Evolutionary conservation across 2,113 vertebrate species (phyloP).

Genomic region (Gobiocypris rarus): DNA sequence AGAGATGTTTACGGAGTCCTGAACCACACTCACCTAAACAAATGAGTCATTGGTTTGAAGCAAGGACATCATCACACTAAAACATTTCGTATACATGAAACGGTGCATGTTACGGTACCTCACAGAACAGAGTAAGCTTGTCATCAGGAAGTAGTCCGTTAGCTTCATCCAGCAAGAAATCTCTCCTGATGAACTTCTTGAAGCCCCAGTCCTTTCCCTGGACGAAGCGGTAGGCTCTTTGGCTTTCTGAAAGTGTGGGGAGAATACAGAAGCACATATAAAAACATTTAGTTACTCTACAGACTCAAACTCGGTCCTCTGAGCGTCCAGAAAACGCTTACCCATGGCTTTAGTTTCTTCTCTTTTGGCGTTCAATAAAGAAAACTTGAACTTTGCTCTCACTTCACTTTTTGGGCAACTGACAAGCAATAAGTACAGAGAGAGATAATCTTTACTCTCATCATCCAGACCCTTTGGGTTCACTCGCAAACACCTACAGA

Average conservation of each 20-base stretch:
- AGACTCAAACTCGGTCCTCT: background rate
- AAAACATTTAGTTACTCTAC: background rate
- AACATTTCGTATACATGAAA: background rate
- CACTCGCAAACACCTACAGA: slow-evolving; percentile 92
- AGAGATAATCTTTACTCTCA: slow-evolving; percentile 98
- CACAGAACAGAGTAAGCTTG: slow-evolving; percentile 80
- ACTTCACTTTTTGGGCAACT: slow-evolving; percentile 99
- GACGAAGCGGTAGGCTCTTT: slow-evolving; percentile 79
- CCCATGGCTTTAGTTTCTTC: slow-evolving; percentile 99
- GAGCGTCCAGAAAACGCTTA: slow-evolving; percentile 64
- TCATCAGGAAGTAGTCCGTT: slow-evolving; percentile 79
- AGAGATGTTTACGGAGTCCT: slow-evolving; percentile 98
- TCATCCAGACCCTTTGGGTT: slow-evolving; percentile 98
- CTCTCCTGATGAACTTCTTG: slow-evolving; percentile 79
- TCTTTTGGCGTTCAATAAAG: slow-evolving; percentile 96
- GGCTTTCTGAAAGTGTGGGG: slow-evolving; percentile 70
- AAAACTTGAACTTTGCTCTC: slow-evolving; percentile 98
- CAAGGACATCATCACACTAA: background rate
- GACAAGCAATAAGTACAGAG: slow-evolving; percentile 95
- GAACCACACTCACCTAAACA: slow-evolving; percentile 93
- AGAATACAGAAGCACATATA: slow-evolving; percentile 13
- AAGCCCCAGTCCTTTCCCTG: slow-evolving; percentile 81
- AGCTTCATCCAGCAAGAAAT: slow-evolving; percentile 78
- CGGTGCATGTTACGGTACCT: slow-evolving; percentile 61
- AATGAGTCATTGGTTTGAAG: background rate